Evolutionary conservation across 2,113 vertebrate species (phyloP).

Genomic region (Neofelis nebulosa): DNA sequence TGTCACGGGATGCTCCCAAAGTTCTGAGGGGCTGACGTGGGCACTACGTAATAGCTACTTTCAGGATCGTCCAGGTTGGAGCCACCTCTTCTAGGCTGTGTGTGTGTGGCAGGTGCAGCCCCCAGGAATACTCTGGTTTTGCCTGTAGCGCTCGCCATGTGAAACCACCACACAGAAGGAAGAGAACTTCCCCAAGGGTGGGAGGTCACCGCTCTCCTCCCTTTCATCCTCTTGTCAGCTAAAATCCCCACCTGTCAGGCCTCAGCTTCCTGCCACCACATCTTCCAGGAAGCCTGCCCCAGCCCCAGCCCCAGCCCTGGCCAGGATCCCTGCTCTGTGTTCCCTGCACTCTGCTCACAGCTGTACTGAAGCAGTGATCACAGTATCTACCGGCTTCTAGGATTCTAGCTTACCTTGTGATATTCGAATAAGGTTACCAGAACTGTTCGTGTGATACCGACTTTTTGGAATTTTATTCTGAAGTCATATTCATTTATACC

Average conservation of each 20-base stretch:
- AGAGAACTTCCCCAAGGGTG: neutral
- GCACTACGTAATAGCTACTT: rapidly evolving
- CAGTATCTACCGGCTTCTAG: rapidly evolving
- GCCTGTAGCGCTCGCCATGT: rapidly evolving
- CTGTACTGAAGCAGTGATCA: too few relatives aligned
- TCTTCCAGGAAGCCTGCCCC: neutral
- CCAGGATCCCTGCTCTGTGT: neutral
- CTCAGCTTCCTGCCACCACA: neutral
- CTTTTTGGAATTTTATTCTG: neutral
- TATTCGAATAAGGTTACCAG: neutral
- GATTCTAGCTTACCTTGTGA: neutral
- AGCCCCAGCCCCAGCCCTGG: neutral
- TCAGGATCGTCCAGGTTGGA: too few relatives aligned
- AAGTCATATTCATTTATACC: neutral
- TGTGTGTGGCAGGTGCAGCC: neutral
- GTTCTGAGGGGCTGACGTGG: neutral
- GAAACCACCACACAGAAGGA: rapidly evolving
- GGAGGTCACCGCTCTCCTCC: too few relatives aligned
- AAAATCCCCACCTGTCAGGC: neutral
- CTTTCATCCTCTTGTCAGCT: neutral
- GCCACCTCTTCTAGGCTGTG: neutral
- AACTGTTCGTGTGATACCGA: neutral
- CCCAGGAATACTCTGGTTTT: rapidly evolving
- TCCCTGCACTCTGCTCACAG: neutral
- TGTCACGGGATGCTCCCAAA: too few relatives aligned